Evolutionary conservation across 1,140 invertebrate species (phyloP), one percentile per base, ranked within the genome.

Genomic region (Cydia amplana): DNA sequence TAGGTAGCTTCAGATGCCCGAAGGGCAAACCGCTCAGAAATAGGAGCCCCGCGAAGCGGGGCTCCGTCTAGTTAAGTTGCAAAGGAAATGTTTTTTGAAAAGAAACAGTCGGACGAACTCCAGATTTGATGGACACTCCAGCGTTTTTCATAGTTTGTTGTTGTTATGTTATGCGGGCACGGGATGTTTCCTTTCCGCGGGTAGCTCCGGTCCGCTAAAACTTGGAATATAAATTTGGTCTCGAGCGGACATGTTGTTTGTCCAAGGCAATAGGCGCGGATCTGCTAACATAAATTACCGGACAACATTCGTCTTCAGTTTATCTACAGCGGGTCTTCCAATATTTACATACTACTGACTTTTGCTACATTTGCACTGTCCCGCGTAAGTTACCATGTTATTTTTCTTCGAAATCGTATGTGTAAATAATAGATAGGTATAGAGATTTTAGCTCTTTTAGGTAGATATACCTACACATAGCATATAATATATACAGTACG

Each of bases 191-290:
- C 80, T 80, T 77, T 81, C 79, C 80, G 82, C 76, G 80, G 80
- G 73, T 76, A 74, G 77, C 74, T 80, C 80, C 76, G 76, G 80
- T 77, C 82, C 76, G 43, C 74, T 77, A 67, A 84, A 89, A 91
- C 84, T 90, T 89, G 78, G 85, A 83, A 87, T 85, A 91, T 88
- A 91, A 90, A 91, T 89, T 89, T 87, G 78, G 82, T 80, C 75
- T 75, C 74, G 76, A 78, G 79, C 77, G 76, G 77, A 75, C 77
- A 76, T 74, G 83, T 86, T 88, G 84, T 90, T 86, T 87, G 85
- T 84, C 81, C 77, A 75, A n/a, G 32, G 65, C 85, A 91, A 87
- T 86, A 86, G 82, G 78, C 79, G 75, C 72, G 32, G 65, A 76
- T 77, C 83, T 79, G 83, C 77, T 77, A 83, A 89, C 84, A 87